Evolutionary conservation across 2,888 invertebrate genomes (phyloP).

Genomic region (Strigamia transsilvanica): DNA sequence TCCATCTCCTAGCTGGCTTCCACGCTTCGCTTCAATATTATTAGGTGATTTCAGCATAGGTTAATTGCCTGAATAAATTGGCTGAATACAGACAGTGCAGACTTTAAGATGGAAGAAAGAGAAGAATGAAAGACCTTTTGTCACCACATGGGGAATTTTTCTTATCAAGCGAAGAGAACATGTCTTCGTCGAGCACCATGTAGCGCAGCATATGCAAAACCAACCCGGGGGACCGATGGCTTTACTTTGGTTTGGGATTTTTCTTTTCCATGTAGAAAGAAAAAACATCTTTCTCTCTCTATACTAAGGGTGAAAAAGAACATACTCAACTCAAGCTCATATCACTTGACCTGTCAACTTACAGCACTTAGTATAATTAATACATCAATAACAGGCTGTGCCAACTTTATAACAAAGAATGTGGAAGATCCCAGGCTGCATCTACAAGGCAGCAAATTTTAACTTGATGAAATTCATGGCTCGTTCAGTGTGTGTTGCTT

Average conservation of each 20-base stretch:
- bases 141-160: background rate
- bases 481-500: background rate
- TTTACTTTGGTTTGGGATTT: constrained; percentile 1
- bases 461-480: background rate
- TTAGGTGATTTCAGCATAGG: too few species aligned
- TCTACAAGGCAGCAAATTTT: background rate
- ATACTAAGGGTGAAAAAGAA: background rate
- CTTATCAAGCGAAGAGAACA: background rate
- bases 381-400: background rate
- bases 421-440: background rate
- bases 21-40: too few species aligned
- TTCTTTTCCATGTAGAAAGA: background rate
- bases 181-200: background rate
- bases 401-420: background rate
- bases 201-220: background rate
- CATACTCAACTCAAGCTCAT: background rate
- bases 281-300: background rate
- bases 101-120: too few species aligned
- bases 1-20: too few species aligned
- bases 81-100: too few species aligned
- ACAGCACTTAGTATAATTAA: constrained; percentile 8
- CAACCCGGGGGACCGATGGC: background rate
- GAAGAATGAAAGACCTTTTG: background rate
- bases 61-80: too few species aligned
- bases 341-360: constrained; percentile 8